Conservation (phyloP, 1,140 invertebrate species). For the Drosophila pallidifrons region DNA sequence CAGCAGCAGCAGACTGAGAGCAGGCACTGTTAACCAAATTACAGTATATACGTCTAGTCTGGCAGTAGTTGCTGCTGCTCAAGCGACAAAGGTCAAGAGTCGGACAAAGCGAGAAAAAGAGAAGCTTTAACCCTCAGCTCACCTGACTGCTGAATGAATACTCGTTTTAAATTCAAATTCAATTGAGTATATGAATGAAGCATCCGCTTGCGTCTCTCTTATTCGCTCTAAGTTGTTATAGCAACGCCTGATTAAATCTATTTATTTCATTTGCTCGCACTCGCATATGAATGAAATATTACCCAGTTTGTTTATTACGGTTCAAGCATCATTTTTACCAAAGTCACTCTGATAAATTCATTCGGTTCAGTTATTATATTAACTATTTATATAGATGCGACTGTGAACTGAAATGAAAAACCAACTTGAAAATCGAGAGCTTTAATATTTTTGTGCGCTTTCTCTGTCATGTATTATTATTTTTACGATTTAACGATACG, state of each 20-base stretch:
- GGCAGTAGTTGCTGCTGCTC: conserved; percentile 2
- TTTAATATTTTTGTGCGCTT: conserved; percentile 25
- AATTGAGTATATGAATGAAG: conserved; percentile 2
- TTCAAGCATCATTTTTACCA: background rate
- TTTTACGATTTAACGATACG: conserved; percentile 37
- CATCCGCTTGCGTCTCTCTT: background rate
- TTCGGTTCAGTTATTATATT: conserved; percentile 2
- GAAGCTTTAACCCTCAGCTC: conserved; percentile 18
- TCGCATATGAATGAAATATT: conserved; percentile 10
- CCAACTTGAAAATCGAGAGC: conserved; percentile 33
- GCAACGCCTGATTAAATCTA: background rate
- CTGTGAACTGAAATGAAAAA: conserved; percentile 23
- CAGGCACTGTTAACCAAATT: conserved; percentile 40
- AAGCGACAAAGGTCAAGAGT: conserved; percentile 39
- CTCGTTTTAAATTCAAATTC: conserved; percentile 6
- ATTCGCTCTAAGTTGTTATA: background rate
- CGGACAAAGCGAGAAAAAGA: conserved; percentile 1
- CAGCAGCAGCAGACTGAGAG: conserved; percentile 21
- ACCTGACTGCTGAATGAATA: conserved; percentile 28
- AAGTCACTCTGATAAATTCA: conserved; percentile 17
- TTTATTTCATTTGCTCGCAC: background rate
- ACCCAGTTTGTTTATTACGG: background rate
- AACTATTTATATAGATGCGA: background rate
- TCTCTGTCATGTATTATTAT: conserved; percentile 16
- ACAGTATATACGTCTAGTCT: conserved; percentile 5